These are phyloP conservation scores for Microcebus tavaratra DNA, from an alignment of 2,113 vertebrate species.

Conservation along the genomic window DNA sequence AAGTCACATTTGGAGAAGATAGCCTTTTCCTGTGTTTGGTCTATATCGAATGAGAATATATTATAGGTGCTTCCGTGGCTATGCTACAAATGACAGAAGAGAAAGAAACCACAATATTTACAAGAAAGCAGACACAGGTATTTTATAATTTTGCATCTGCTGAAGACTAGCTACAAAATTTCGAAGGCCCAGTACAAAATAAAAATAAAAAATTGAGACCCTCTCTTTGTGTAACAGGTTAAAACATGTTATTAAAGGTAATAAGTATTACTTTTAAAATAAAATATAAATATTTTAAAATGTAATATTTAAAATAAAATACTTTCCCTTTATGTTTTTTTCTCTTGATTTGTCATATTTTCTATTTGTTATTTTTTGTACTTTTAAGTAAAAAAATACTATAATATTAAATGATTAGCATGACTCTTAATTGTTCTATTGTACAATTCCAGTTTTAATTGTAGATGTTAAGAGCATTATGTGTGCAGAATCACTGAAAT, in stretches of 20 bases:
- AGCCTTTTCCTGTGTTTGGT: background rate
- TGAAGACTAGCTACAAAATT: background rate
- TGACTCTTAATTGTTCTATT: background rate
- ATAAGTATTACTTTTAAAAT: background rate
- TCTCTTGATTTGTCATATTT: background rate
- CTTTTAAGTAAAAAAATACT: background rate
- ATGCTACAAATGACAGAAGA: fast-evolving
- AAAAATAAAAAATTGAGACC: background rate
- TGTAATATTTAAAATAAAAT: background rate
- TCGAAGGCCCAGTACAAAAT: background rate
- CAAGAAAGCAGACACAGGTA: background rate
- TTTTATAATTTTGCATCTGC: background rate
- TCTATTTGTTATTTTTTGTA: background rate
- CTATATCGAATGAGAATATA: background rate
- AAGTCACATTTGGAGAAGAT: background rate
- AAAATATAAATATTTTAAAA: background rate
- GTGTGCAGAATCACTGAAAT: background rate
- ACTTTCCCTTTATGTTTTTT: background rate
- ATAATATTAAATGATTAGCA: background rate
- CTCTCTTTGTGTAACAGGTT: background rate
- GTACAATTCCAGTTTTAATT: background rate
- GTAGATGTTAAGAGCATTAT: background rate
- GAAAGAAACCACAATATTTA: background rate
- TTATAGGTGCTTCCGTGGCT: background rate
- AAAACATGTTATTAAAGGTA: background rate